These are phyloP conservation scores for Silurus lanzhouensis DNA, from an alignment of 2,797 vertebrate species.

Conservation along the genomic window DNA sequence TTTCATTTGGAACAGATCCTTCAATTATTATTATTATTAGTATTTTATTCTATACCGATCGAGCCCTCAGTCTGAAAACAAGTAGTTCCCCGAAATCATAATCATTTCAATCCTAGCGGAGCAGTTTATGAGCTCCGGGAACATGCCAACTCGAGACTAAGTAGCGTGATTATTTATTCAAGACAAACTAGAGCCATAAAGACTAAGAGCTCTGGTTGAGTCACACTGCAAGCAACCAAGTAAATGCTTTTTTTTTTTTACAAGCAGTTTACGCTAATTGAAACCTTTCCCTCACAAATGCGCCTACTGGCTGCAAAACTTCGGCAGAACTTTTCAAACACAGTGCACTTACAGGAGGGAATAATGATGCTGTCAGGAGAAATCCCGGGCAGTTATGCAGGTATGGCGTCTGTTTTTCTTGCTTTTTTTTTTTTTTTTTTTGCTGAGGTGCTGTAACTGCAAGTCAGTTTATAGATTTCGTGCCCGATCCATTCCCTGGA, in stretches of 20 bases:
- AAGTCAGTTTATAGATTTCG: conserved; percentile 13
- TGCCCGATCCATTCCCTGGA: not conserved
- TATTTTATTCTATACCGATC: no score
- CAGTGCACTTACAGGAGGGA: not conserved
- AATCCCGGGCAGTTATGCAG: not conserved
- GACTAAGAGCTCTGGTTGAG: conserved; percentile 67
- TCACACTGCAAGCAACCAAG: conserved; percentile 66
- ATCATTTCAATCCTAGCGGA: conserved; percentile 2
- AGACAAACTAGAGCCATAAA: conserved; percentile 55
- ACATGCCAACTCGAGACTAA: conserved; percentile 56
- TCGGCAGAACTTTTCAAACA: not conserved
- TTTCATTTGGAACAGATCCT: not conserved
- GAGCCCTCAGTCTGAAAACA: not conserved
- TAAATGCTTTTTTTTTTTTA: conserved; percentile 72
- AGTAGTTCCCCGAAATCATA: not conserved
- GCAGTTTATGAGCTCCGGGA: conserved; percentile 29
- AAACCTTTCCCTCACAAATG: conserved; percentile 64
- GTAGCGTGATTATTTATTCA: conserved; percentile 70
- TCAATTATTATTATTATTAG: not conserved
- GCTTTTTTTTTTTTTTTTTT: not conserved
- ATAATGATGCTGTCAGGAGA: not conserved
- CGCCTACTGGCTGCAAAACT: conserved; percentile 31
- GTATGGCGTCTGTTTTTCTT: not conserved
- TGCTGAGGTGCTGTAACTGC: not conserved
- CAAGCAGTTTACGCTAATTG: conserved; percentile 72